phyloP scores from a whole-genome alignment of 2,113 vertebrate species.

The Pomatorhinus ruficollis region DNA sequence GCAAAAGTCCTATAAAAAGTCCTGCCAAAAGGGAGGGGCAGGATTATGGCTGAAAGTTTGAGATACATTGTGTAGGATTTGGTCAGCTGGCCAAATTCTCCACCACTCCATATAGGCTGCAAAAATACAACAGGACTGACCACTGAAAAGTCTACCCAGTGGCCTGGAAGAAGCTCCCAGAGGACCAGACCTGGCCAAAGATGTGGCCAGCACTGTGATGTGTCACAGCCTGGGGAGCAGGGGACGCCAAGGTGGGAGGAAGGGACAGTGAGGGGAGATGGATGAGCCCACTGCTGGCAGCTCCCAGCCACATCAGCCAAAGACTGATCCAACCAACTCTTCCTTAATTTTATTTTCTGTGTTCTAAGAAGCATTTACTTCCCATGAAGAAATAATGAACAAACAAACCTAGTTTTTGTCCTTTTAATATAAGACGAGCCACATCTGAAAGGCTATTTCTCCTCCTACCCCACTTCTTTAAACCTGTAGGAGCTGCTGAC shows the following conservation, averaged over 20 bases:
- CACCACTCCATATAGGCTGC: neutral
- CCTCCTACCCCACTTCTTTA: neutral
- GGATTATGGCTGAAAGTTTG: neutral
- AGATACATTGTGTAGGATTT: neutral
- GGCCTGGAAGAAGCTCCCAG: neutral
- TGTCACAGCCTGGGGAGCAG: neutral
- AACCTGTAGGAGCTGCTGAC: neutral
- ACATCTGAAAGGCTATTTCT: neutral
- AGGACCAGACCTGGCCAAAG: neutral
- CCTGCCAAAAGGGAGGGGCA: constrained; percentile 18
- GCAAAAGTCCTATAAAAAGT: neutral
- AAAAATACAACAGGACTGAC: neutral
- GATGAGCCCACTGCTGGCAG: neutral
- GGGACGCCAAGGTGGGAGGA: neutral
- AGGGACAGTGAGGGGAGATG: neutral
- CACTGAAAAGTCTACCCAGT: neutral
- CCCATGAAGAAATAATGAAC: neutral
- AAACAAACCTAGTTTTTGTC: neutral
- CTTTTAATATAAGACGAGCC: neutral
- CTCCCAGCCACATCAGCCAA: neutral
- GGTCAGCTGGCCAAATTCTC: neutral
- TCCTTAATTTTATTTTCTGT: neutral
- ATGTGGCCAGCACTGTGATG: neutral
- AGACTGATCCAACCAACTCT: neutral
- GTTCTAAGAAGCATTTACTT: neutral